phyloP scores from a whole-genome alignment of 2,797 vertebrate species.

The Setipinna tenuifilis region DNA sequence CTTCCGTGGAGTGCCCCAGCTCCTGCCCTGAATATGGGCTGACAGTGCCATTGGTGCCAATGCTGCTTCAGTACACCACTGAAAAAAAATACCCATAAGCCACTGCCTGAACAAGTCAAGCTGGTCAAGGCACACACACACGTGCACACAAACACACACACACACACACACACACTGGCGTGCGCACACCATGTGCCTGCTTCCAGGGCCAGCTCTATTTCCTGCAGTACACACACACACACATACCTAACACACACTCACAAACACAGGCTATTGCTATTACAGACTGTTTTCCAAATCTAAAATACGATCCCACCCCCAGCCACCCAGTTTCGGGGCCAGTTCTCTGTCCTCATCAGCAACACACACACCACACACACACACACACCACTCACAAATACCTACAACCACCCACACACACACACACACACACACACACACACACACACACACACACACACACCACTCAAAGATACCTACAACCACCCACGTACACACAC shows the following conservation, averaged over 20 bases:
- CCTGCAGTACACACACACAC: not conserved
- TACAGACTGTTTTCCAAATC: not conserved
- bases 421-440: slow-evolving; percentile 7
- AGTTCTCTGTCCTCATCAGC: too few species aligned
- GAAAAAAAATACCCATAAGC: not conserved
- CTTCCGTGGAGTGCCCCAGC: not conserved
- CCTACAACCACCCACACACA: not conserved
- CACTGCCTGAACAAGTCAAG: not conserved
- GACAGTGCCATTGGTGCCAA: not conserved
- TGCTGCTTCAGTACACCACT: not conserved
- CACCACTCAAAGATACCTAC: too few species aligned
- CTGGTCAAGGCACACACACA: not conserved
- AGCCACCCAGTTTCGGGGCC: too few species aligned
- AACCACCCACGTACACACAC: not conserved
- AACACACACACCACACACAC: not conserved
- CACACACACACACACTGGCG: not conserved
- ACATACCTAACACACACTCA: not conserved
- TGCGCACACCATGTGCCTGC: not conserved
- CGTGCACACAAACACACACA: not conserved
- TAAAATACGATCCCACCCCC: not conserved
- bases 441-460: not conserved
- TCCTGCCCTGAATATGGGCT: not conserved
- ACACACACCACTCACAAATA: not conserved
- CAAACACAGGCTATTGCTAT: not conserved
- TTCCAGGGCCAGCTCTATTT: too few species aligned